These are phyloP conservation scores for Gallinago paraguaiae DNA, from an alignment of 2,113 vertebrate species.

Conservation along the genomic window DNA sequence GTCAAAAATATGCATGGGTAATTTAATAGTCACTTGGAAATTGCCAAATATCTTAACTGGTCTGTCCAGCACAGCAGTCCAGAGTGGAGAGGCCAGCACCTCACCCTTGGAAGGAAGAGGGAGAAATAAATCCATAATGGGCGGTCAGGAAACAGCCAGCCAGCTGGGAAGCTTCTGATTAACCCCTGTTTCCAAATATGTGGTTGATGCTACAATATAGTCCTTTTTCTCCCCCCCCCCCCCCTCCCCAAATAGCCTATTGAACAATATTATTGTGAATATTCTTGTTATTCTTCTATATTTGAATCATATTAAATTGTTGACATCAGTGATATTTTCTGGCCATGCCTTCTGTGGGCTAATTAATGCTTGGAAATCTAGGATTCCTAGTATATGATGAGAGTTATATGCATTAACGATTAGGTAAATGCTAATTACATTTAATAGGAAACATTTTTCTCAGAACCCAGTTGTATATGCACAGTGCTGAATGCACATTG, in stretches of 20 bases:
- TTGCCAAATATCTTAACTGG: background rate
- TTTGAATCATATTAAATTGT: slow-evolving; percentile 6
- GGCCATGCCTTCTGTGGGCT: background rate
- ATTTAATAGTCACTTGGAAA: slow-evolving; percentile 23
- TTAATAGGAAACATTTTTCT: slow-evolving; percentile 17
- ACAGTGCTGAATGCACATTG: background rate
- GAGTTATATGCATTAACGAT: background rate
- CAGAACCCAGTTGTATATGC: background rate
- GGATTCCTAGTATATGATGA: background rate
- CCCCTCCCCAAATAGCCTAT: background rate
- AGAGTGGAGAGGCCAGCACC: background rate
- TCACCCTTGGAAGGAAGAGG: background rate
- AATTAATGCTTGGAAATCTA: background rate
- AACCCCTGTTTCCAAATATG: background rate
- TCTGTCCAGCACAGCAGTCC: slow-evolving; percentile 17
- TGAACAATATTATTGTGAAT: background rate
- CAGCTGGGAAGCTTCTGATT: slow-evolving; percentile 3
- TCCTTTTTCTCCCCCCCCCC: too few relatives aligned
- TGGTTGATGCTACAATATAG: background rate
- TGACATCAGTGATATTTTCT: background rate
- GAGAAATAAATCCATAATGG: background rate
- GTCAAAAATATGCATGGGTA: slow-evolving; percentile 7
- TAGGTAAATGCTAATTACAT: background rate
- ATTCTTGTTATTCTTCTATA: background rate
- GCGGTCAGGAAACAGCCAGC: background rate